These are phyloP conservation scores for Pan troglodytes DNA, from an alignment of 2,113 vertebrate genomes.

Conservation along the genomic window DNA sequence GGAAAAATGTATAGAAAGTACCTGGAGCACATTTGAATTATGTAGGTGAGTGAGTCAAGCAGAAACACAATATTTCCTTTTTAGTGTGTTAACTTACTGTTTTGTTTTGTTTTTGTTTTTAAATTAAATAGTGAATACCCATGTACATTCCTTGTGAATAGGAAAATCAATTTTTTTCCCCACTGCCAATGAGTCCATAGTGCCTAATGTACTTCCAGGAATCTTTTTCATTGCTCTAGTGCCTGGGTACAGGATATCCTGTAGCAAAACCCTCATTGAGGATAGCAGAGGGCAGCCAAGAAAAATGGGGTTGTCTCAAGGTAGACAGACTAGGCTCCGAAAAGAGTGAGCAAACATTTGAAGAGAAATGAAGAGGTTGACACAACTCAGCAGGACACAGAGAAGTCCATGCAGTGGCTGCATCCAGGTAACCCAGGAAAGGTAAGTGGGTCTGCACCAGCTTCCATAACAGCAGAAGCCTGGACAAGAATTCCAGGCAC, in stretches of 20 bases:
- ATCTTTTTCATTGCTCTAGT: not conserved
- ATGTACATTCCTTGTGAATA: not conserved
- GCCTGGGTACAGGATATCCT: not conserved
- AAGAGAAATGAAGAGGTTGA: not conserved
- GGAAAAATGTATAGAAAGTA: accelerated
- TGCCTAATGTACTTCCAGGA: accelerated
- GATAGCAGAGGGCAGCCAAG: not conserved
- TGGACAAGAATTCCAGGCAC: accelerated
- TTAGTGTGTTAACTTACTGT: not conserved
- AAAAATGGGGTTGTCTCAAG: not conserved
- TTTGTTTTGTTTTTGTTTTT: not conserved
- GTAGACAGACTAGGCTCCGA: not conserved
- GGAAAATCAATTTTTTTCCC: not conserved
- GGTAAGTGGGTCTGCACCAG: not conserved
- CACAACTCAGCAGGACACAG: not conserved
- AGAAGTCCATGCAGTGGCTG: accelerated
- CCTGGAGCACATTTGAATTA: not conserved
- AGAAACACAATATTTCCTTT: not conserved
- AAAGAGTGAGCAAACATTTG: not conserved
- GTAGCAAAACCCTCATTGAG: not conserved
- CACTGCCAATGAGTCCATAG: not conserved
- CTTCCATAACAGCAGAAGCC: not conserved
- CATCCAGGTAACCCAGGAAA: not conserved
- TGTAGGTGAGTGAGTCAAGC: not conserved
- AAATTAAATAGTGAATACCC: not conserved